These are phyloP conservation scores for Psittacula derbiana DNA, from an alignment of 2,797 vertebrate genomes.

Conservation along the genomic window DNA sequence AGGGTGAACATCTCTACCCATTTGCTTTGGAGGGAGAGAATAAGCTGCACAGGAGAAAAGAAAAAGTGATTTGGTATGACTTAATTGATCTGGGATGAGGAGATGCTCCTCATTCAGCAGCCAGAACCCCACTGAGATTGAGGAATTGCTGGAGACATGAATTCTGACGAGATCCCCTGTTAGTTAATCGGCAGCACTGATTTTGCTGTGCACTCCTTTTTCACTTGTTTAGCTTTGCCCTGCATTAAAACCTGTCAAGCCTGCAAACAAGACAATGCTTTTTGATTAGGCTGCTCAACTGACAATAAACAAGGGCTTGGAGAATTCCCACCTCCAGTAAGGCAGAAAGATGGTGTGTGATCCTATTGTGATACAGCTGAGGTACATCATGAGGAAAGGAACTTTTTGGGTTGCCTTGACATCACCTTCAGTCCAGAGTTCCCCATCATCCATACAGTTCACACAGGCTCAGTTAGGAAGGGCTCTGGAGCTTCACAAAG, in stretches of 20 bases:
- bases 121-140: conserved; percentile 11
- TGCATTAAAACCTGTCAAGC: conserved; percentile 39
- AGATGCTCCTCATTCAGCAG: conserved; percentile 3
- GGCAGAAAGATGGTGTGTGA: not conserved
- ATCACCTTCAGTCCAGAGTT: not conserved
- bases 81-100: conserved; percentile 44
- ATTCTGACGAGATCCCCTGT: not conserved
- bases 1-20: not conserved
- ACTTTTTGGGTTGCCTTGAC: not conserved
- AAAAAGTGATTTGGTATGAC: not conserved
- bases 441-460: not conserved
- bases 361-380: not conserved
- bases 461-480: not conserved
- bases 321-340: not conserved
- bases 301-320: not conserved
- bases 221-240: conserved; percentile 18
- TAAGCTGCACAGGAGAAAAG: not conserved
- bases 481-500: not conserved
- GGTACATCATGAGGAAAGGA: not conserved
- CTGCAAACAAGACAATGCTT: conserved; percentile 11
- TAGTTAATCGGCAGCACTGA: not conserved
- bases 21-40: not conserved
- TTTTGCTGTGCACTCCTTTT: conserved; percentile 7
- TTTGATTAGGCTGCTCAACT: conserved; percentile 4
- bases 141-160: conserved; percentile 47